Percentiles rank a stretch among this genome's conserved stretches.
Evolutionary conservation across 2,888 invertebrate species (phyloP).

Genomic region (Gastrophysa polygoni): DNA sequence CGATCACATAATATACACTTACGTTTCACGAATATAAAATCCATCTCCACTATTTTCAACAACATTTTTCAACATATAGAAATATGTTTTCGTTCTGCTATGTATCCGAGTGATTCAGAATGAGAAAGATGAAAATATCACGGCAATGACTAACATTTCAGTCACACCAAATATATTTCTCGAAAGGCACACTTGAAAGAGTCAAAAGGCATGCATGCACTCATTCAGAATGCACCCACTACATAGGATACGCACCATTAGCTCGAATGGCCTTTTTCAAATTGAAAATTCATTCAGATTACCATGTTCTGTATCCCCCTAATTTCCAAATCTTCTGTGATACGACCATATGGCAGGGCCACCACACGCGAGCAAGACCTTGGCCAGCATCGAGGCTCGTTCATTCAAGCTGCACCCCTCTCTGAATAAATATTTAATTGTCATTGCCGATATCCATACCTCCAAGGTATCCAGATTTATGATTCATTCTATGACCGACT

Average conservation of each 20-base stretch:
- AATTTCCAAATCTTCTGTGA: slow-evolving; percentile 6
- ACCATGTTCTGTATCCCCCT: slow-evolving; percentile 1
- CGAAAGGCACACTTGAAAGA: too few species aligned
- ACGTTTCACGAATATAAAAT: too few species aligned
- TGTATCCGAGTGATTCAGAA: too few species aligned
- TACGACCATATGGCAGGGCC: slow-evolving; percentile 10
- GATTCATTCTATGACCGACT: slow-evolving; percentile 33
- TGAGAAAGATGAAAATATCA: too few species aligned
- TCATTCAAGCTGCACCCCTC: slow-evolving; percentile 31
- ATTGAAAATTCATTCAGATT: not conserved
- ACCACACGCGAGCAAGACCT: slow-evolving; percentile 26
- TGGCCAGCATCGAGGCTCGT: slow-evolving; percentile 15
- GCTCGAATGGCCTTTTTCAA: not conserved
- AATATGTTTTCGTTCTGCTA: too few species aligned
- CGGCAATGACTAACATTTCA: too few species aligned
- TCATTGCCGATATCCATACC: slow-evolving; percentile 12
- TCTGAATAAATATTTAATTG: slow-evolving; percentile 37
- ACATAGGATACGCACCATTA: not conserved
- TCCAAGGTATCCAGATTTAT: slow-evolving; percentile 33
- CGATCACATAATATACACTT: too few species aligned
- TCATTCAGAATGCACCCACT: not conserved
- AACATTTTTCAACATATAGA: too few species aligned
- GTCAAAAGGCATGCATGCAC: not conserved
- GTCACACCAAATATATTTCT: too few species aligned
- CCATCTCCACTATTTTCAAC: too few species aligned